A percentile compares a stretch with the other conserved stretches of the same genome.
These are phyloP conservation scores for Phylloscopus trochilus DNA, from an alignment of 2,113 vertebrate genomes.

Conservation along the genomic window DNA sequence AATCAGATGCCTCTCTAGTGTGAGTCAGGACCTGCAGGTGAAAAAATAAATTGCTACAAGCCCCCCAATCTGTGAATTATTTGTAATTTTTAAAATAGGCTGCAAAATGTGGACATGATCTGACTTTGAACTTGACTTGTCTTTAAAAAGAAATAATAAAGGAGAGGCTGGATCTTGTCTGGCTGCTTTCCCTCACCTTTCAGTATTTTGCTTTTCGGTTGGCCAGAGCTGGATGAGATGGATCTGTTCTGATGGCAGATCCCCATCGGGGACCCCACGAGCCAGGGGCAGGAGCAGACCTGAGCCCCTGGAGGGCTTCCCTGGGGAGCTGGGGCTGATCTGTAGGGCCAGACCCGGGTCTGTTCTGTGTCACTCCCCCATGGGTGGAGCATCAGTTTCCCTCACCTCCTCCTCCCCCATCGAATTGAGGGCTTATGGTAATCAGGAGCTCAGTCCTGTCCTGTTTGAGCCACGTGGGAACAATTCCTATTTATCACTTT, in stretches of 20 bases:
- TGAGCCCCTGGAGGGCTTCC: background rate
- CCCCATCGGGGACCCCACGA: rapidly evolving
- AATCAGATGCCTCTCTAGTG: background rate
- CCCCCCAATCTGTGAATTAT: background rate
- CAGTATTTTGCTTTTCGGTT: background rate
- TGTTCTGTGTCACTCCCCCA: background rate
- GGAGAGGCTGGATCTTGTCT: background rate
- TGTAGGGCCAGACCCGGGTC: background rate
- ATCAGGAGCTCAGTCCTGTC: background rate
- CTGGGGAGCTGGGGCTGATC: background rate
- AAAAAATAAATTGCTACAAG: conserved; percentile 17
- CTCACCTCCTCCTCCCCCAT: background rate
- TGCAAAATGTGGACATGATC: background rate
- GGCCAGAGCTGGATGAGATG: background rate
- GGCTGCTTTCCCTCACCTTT: background rate
- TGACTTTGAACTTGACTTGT: background rate
- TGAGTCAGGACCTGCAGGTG: background rate
- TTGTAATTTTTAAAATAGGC: background rate
- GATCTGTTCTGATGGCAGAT: background rate
- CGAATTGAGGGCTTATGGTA: background rate
- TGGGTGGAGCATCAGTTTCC: background rate
- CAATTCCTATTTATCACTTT: conserved; percentile 43
- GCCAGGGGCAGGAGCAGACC: background rate
- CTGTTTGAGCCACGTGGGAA: background rate
- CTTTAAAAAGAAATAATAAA: background rate